Evolutionary conservation across 2,797 vertebrate genomes (phyloP).

Genomic region (Acanthurus leucopareius): DNA sequence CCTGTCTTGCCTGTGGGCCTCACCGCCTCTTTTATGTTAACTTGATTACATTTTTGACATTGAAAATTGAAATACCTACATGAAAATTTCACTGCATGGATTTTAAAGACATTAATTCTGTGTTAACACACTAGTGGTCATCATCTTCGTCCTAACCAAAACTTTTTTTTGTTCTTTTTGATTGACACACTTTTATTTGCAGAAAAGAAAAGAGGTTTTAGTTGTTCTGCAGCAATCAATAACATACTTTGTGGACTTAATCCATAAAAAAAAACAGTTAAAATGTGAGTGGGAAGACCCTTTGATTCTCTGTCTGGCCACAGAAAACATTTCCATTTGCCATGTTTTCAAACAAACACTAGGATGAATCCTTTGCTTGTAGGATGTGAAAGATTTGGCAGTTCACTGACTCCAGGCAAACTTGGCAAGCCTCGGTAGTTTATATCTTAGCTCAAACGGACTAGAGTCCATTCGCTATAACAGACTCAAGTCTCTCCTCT

Average conservation of each 20-base stretch:
- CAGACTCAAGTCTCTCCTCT: constrained; percentile 45
- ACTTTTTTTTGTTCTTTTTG: background rate
- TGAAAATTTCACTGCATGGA: background rate
- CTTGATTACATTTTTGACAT: constrained; percentile 56
- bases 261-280: constrained; percentile 61
- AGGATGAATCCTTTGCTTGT: constrained; percentile 71
- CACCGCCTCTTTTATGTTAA: constrained; percentile 43
- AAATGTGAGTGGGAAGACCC: constrained; percentile 70
- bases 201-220: constrained; percentile 47
- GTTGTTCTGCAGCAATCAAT: constrained; percentile 53
- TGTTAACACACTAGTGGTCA: constrained; percentile 4
- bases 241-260: constrained; percentile 59
- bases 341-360: constrained; percentile 67
- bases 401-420: constrained; percentile 70
- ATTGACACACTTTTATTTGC: constrained; percentile 26
- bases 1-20: constrained; percentile 20
- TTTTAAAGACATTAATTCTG: background rate
- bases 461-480: constrained; percentile 36
- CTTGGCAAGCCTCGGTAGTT: constrained; percentile 67
- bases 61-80: background rate
- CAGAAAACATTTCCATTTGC: constrained; percentile 66
- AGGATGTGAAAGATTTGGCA: constrained; percentile 73
- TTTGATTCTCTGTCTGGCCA: constrained; percentile 80
- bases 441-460: constrained; percentile 63
- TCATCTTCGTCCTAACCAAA: background rate